Base-by-base conservation (phyloP, 2,113 vertebrate genomes). In the Thalassoma bifasciatum region DNA sequence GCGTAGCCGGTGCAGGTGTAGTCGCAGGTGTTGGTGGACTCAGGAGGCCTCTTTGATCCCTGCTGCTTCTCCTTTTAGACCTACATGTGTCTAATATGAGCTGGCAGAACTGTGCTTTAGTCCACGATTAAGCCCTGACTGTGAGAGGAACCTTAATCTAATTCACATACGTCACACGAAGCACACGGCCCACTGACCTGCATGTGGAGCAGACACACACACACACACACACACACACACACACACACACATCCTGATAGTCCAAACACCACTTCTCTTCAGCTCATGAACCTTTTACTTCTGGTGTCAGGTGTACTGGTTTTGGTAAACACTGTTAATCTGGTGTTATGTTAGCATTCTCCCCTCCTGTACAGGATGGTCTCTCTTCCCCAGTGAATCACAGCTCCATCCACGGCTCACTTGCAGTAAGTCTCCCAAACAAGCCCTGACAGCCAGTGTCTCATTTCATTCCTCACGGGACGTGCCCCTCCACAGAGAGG, bases 381-480 rank as follows among this genome's bases (percentile, higher is more conserved):
- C 63, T 68, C 12, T 70, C 23, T 12, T 26, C 63, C 64, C 47
- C 16, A 70, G 61, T 76, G 50, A 52, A 51, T 46, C 57, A 10
- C 7, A 21, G 44, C 68, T 60, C 62, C 59, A 24, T 73, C 81
- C 23, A 49, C 26, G 37, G 50, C 62, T 66, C 73, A 79, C 72
- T 76, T 11, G 66, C 58, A 30, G 72, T 57, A 68, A 70, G 69
- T 81, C 81, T 86, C 47, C 70, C 83, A 87, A 92, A 89, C 63
- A 0, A 60, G 65, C 57, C 65, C 79, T 79, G 90, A 86, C 90
- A 91, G 77, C 75, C 64, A 58, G 73, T 79, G 88, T 91, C 90
- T 76, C 79, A 81, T 87, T 76, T 73, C 87, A 90, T 91, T 87
- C 77, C 78, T 90, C 82, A 88, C 73, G 79, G 85, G 72, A 58